phyloP scores from a whole-genome alignment of 2,113 vertebrate species.

The Bagarius yarrelli region DNA sequence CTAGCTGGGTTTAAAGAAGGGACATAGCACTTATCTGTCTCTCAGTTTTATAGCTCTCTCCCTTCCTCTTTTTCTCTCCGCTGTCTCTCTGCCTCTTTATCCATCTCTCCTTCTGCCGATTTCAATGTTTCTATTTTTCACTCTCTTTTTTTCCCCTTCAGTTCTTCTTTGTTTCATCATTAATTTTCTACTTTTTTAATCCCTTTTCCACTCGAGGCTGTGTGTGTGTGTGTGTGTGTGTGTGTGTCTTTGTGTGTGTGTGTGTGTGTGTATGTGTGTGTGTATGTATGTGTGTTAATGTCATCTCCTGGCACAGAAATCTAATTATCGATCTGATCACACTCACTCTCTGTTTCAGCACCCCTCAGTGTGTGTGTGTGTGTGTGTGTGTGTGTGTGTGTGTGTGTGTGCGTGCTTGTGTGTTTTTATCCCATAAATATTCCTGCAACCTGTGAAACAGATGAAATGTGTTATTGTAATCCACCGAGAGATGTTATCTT shows the following conservation, averaged over 20 bases:
- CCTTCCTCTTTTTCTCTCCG: not conserved
- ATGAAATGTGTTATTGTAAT: slow-evolving; percentile 50
- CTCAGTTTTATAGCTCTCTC: slow-evolving; percentile 10
- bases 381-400: slow-evolving; percentile 22
- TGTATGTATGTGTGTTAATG: slow-evolving; percentile 7
- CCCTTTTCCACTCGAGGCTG: slow-evolving; percentile 14
- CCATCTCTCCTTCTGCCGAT: not conserved
- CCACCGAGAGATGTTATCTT: slow-evolving; percentile 44
- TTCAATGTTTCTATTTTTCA: not conserved
- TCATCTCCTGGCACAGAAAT: slow-evolving; percentile 39
- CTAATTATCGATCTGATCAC: slow-evolving; percentile 54
- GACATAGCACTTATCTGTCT: not conserved
- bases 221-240: slow-evolving; percentile 19
- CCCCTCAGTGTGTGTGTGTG: slow-evolving; percentile 17
- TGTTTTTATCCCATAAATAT: slow-evolving; percentile 37
- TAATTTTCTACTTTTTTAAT: slow-evolving; percentile 7
- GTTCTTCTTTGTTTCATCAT: slow-evolving; percentile 3
- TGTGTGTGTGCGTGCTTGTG: not conserved
- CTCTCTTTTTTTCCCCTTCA: not conserved
- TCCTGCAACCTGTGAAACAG: slow-evolving; percentile 35
- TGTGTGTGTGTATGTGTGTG: slow-evolving; percentile 20
- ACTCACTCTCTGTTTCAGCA: slow-evolving; percentile 42
- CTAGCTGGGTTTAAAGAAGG: not conserved
- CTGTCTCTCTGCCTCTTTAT: not conserved
- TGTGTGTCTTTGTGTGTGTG: not conserved